phyloP scores from a whole-genome alignment of 1,140 invertebrate species.

The Thrips palmi region DNA sequence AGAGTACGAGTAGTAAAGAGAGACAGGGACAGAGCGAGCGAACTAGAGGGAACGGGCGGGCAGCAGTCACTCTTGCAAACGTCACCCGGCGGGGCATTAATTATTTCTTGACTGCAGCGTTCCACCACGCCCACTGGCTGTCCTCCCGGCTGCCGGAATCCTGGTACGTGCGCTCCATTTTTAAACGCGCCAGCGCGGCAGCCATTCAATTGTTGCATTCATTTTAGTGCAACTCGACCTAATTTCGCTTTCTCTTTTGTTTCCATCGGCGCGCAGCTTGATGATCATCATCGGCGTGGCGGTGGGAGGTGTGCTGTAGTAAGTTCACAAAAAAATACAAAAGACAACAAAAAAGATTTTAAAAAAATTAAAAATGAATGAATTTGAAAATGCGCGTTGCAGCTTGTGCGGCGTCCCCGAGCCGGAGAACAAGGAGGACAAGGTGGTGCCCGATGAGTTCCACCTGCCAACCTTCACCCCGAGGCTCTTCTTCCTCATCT shows the following conservation, averaged over 20 bases:
- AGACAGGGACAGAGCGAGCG: too few relatives aligned
- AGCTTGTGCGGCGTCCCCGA: too few relatives aligned
- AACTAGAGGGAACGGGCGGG: too few relatives aligned
- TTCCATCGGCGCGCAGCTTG: too few relatives aligned
- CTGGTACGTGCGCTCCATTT: slow-evolving; percentile 21
- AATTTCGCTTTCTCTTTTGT: slow-evolving; percentile 8
- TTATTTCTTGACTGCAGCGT: slow-evolving; percentile 20
- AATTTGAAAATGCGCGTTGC: too few relatives aligned
- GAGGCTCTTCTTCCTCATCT: slow-evolving; percentile 23
- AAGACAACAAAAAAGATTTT: too few relatives aligned
- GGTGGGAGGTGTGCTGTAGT: slow-evolving; percentile 23
- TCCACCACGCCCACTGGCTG: slow-evolving; percentile 25
- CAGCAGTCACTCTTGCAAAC: too few relatives aligned
- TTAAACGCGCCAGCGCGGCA: too few relatives aligned
- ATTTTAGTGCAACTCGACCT: neutral
- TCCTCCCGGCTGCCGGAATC: slow-evolving; percentile 26
- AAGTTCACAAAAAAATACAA: too few relatives aligned
- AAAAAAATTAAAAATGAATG: slow-evolving; percentile 2
- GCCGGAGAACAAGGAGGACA: neutral
- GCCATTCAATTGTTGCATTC: neutral
- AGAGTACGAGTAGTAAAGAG: too few relatives aligned
- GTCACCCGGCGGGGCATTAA: too few relatives aligned
- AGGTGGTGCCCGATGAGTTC: slow-evolving; percentile 8
- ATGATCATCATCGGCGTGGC: slow-evolving; percentile 24
- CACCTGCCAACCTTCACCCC: slow-evolving; percentile 20